A percentile compares a stretch with the other conserved stretches of the same genome.
These are phyloP conservation scores for Channa maculata DNA, from an alignment of 2,113 vertebrate genomes.

Conservation along the genomic window DNA sequence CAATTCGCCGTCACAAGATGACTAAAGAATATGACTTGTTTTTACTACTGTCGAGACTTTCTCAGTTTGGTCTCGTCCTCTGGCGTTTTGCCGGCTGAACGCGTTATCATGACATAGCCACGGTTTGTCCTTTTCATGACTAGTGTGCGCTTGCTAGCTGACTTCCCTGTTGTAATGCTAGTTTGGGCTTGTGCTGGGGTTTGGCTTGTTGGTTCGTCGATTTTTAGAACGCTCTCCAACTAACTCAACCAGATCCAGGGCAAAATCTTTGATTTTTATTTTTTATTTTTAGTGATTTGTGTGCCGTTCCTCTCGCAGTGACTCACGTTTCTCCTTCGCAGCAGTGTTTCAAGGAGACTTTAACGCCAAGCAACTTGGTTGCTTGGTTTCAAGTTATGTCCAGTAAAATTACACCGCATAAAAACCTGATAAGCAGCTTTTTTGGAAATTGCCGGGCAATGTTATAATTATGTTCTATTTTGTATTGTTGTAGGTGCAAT, in stretches of 20 bases:
- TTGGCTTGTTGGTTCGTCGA: not conserved
- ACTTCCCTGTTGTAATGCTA: slow-evolving; percentile 5
- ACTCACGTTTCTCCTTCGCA: slow-evolving; percentile 9
- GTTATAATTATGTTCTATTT: not conserved
- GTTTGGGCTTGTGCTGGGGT: not conserved
- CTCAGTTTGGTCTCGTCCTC: not conserved
- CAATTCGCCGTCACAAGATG: no score
- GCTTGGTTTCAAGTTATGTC: not conserved
- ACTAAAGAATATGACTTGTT: not conserved
- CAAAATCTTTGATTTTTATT: no score
- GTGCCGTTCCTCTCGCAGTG: not conserved
- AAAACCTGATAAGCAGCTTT: not conserved
- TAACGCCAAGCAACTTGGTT: not conserved
- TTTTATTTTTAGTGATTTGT: not conserved
- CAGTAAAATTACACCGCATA: not conserved
- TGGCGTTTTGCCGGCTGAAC: not conserved
- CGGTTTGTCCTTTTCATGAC: slow-evolving; percentile 47
- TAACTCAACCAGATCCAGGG: no score
- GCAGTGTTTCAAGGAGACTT: slow-evolving; percentile 55
- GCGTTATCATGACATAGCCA: slow-evolving; percentile 6
- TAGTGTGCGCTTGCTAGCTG: slow-evolving; percentile 45
- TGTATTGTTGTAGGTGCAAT: slow-evolving; percentile 86
- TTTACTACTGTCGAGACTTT: not conserved
- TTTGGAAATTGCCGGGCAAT: not conserved
- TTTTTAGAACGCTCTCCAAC: not conserved